Base-by-base conservation (phyloP, 2,797 vertebrate genomes). In the Poeciliopsis paucimaculata region DNA sequence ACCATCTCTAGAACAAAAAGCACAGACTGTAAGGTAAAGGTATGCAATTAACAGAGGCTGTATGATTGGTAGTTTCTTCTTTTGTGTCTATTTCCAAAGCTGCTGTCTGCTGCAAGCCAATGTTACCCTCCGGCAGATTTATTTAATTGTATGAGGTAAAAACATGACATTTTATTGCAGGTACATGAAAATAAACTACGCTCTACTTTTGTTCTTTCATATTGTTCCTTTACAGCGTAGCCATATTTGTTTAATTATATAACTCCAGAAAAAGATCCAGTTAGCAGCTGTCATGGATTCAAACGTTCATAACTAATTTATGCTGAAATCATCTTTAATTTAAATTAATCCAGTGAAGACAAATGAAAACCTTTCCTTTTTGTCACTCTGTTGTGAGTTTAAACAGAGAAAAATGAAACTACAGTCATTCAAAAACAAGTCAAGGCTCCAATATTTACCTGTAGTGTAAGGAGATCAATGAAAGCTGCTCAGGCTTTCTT, bases 401-500 rank as follows among this genome's bases (percentile, higher is more conserved):
- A 11, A 68, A 45, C 8, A 2, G 8, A 49, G 46, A 49, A 15
- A 72, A 46, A n/a, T n/a, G 11, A 45, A 72, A 45, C 23, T 13
- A 26, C 9, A 43, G 23, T 41, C 10, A 41, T 26, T 68, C 4
- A 43, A 71, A 45, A 71, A 16, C 23, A 71, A n/a, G 26, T 16
- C n/a, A 43, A 71, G 12, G 12, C 12, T 43, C 41, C 26, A 39
- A 41, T 41, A 68, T 68, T 28, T 39, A 66, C 62, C 10, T 28
- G 5, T n/a, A 16, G 36, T 28, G 23, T n/a, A 45, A 71, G 26
- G 26, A 71, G 26, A 71, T 45, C 23, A 77, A 55, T 53, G 31
- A 26, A 73, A 60, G 13, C 45, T 31, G 70, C 51, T 51, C 55
- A 26, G 41, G 51, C 41, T 43, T 47, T 82, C 36, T 80, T 53